Evolutionary conservation across 37 sponge, comb jelly and placozoan species (phyloP), one percentile per base, ranked within the genome.

Genomic region (Cliona cf. orientalis): DNA sequence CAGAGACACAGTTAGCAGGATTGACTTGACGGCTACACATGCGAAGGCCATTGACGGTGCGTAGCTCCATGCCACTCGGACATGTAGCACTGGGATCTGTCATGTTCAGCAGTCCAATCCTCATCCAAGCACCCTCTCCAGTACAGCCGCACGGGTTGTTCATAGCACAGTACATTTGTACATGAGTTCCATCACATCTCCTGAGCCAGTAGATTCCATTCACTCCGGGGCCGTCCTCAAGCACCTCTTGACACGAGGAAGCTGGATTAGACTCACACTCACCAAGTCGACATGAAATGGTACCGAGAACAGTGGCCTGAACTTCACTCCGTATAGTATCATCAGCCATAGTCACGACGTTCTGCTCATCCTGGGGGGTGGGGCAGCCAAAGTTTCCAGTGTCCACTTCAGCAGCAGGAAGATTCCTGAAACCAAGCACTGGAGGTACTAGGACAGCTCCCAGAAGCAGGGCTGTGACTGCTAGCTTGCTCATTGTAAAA

Each of bases 81-180:
- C 84, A 84, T n/a, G 56, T 21, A 19, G 45, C 42, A 17, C 19
- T 2, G 0, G 75, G 42, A 23, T 84, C 75, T 0, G 84, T 74
- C 67, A 74, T 84, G 59, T 84, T 65, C 42, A 84, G 42, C 42
- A 59, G 53, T 49, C 60, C 84, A n/a, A 75, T 53, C 28, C 84
- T 74, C 58, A 46, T 74, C 84, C 84, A 84, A 23, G 58, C 83
- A 56, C 71, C 71, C 31, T 29, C 57, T 67, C 38, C 62, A 5
- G n/a, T 5, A 61, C 62, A 67, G 39, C 68, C 35, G 39, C 68
- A 67, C 14, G 35, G 68, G 5, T 4, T 67, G 5, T 21, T 40
- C 35, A 35, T 35, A 34, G 68, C 17, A 17, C 68, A 67, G 17
- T 67, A 67, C 5, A 67, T 40, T 67, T 36, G 39, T 19, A 67